Percentiles rank a stretch among this genome's conserved stretches.
phyloP scores from a whole-genome alignment of 2,888 invertebrate species.

The Gari tellinella region DNA sequence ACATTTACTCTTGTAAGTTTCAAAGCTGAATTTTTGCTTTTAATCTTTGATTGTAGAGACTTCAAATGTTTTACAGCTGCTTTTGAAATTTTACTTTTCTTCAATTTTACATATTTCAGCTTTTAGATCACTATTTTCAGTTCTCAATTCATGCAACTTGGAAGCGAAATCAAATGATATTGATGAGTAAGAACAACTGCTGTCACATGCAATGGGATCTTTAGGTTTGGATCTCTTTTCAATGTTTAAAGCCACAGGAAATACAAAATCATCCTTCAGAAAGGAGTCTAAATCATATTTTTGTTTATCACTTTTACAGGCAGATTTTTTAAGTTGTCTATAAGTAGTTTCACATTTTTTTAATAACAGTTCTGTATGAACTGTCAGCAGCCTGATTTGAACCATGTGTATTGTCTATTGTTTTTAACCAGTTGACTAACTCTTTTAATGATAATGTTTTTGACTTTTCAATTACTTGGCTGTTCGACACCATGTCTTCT shows the following conservation, averaged over 20 bases:
- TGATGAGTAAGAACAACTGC: background rate
- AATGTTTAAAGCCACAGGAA: constrained; percentile 3
- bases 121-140: constrained; percentile 6
- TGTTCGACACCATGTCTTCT: background rate
- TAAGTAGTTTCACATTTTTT: constrained; percentile 5
- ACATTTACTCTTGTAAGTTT: background rate
- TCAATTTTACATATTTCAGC: background rate
- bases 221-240: constrained; percentile 5
- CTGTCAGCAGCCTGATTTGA: background rate
- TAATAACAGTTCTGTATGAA: background rate
- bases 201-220: background rate
- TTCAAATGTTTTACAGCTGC: background rate
- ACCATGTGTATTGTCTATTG: background rate
- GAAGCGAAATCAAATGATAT: constrained; percentile 5
- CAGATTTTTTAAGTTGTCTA: background rate
- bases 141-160: background rate
- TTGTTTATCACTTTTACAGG: background rate
- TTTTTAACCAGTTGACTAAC: background rate
- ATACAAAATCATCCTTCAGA: background rate
- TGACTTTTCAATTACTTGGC: background rate
- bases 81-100: constrained; percentile 17
- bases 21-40: background rate
- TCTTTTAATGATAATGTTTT: background rate
- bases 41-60: background rate
- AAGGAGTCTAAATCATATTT: background rate